Evolutionary conservation across 2,797 vertebrate species (phyloP), one percentile per base, ranked within the genome.

Genomic region (Micrastur ruficollis): DNA sequence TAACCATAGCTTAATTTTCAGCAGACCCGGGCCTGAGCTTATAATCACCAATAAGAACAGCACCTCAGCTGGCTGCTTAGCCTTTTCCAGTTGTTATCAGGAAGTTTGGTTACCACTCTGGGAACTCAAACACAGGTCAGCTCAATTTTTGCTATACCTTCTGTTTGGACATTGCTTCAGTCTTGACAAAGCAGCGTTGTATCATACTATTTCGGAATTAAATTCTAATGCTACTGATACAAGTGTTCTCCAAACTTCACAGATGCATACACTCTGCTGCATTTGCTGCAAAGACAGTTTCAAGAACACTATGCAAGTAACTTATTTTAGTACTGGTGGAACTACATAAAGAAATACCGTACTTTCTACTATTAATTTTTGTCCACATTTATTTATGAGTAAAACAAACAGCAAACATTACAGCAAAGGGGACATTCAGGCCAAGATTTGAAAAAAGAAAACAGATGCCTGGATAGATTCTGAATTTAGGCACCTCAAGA

Each of bases 381-480:
- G 40, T 93, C 88, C 80, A 95, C 80, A 81, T 97, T 97, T 96
- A 97, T 96, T 96, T 89, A 88, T 65, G 88, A 94, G 86, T 89
- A 92, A 96, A 96, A 89, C 80, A 93, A 96, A 94, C 65, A 96
- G 82, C 72, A 90, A 96, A 91, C 82, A 81, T 90, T 93, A 95
- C 86, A 97, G 82, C 47, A 89, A 88, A 84, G 50, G 90, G 76
- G 80, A 95, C 50, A 89, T 74, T 93, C 59, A 78, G 42, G 65
- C 38, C 87, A 62, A 93, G 73, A 91, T 91, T 76, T 38, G 52
- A 12, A 25, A 44, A 63, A 71, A 15, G 15, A 56, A 72, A 61
- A 72, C 9, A 29, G 66, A 86, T 86, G 88, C 90, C 90, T 90
- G 38, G 59, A 42, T 72, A 86, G 70, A 75, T 84, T 90, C 44